phyloP scores from a whole-genome alignment of 1,140 invertebrate genomes.

The Aphaenogaster ashmeadi region DNA sequence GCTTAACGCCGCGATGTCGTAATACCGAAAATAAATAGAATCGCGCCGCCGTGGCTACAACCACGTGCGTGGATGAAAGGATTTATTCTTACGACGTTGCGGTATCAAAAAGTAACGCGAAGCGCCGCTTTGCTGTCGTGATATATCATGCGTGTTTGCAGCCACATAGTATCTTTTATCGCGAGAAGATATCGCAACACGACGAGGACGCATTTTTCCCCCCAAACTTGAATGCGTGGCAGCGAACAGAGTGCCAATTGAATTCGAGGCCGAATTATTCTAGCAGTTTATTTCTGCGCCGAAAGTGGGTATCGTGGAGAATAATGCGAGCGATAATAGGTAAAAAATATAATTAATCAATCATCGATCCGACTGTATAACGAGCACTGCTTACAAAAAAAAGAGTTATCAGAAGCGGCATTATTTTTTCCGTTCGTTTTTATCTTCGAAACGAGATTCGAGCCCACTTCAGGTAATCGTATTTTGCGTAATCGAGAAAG shows the following conservation, averaged over 20 bases:
- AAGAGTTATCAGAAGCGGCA: neutral
- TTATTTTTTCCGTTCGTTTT: slow-evolving; percentile 13
- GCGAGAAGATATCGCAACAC: slow-evolving; percentile 45
- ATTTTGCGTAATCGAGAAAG: slow-evolving; percentile 51
- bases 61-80: slow-evolving; percentile 7
- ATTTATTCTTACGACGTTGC: slow-evolving; percentile 36
- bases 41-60: neutral
- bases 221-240: slow-evolving; percentile 37
- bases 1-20: slow-evolving; percentile 18
- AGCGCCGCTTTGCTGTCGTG: slow-evolving; percentile 16
- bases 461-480: slow-evolving; percentile 51
- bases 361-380: neutral
- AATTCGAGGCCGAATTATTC: slow-evolving; percentile 49
- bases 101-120: slow-evolving; percentile 52
- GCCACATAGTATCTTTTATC: slow-evolving; percentile 57
- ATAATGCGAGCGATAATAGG: neutral
- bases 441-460: slow-evolving; percentile 48
- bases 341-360: neutral
- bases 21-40: slow-evolving; percentile 54
- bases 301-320: neutral
- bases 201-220: slow-evolving; percentile 43
- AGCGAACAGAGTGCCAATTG: slow-evolving; percentile 38
- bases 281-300: slow-evolving; percentile 30
- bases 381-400: neutral
- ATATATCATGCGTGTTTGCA: slow-evolving; percentile 52